Base-by-base conservation (phyloP, 2,888 invertebrate genomes). In the Pinctada fucata region DNA sequence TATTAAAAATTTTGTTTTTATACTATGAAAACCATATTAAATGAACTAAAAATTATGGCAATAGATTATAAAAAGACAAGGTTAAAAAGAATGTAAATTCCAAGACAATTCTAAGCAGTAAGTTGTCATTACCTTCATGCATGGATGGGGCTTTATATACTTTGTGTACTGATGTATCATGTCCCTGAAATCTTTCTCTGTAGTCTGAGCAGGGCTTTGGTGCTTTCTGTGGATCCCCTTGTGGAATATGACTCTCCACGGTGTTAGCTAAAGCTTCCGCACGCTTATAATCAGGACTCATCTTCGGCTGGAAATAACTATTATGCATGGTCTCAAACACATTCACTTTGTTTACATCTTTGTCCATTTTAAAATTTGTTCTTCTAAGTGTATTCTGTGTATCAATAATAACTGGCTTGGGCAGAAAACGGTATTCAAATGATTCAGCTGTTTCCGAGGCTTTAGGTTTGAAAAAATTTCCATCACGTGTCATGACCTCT, bases 321-420 rank as follows among this genome's bases (percentile, higher is more conserved):
- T 86, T 86, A 71, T 91, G 89, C 45, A 89, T 88, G n/a, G 91
- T 91, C 6, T 86, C 81, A 79, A 89, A 90, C 3, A 83, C 82
- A 72, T 89, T 85, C 31, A 90, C 86, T 83, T 91, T 90, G 67
- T 82, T 85, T 16, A 86, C 74, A 77, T 91, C 91, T 52, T 84
- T 76, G 78, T 91, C 90, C 90, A 91, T 90, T 82, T 91, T 91
- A 75, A 91, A 91, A 82, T 91, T 91, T 3, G 91, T 91, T 8
- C 79, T 76, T 51, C 89, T 80, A 13, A 90, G 82, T 71, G 87
- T 90, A 48, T 84, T 85, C 66, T 84, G 82, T 8, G 79, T 84
- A 31, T 86, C 85, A 65, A 88, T 81, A 65, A 87, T 86, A 6
- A 89, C 87, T 78, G 88, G 88, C 8, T 80, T 79, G 8, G 83